A percentile compares a stretch with the other conserved stretches of the same genome.
Conservation (phyloP, 2,888 invertebrate genomes). For the Escarpia spicata region DNA sequence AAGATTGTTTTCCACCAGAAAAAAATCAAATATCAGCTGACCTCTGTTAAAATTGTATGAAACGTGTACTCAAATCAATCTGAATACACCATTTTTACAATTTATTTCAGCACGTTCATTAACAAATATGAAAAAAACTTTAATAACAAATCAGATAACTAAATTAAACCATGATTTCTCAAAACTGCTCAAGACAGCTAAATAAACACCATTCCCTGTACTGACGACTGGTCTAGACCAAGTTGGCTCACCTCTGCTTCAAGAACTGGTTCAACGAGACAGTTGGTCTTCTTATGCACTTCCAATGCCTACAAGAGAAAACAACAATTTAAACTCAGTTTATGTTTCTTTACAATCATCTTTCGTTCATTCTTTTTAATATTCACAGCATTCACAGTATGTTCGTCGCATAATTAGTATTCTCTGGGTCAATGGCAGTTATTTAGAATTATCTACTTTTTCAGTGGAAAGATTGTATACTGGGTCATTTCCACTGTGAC, state of each 20-base stretch:
- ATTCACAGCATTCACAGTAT: too few relatives aligned
- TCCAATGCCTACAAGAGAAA: conserved; percentile 44
- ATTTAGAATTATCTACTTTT: too few relatives aligned
- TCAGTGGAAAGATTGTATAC: too few relatives aligned
- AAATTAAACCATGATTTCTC: not conserved
- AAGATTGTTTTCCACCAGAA: too few relatives aligned
- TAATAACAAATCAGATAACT: not conserved
- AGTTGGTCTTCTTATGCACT: conserved; percentile 49
- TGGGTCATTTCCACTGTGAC: too few relatives aligned
- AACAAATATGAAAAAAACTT: not conserved
- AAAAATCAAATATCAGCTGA: not conserved
- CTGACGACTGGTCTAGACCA: not conserved
- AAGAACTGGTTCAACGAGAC: conserved; percentile 53
- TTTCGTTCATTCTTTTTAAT: too few relatives aligned
- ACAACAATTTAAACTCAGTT: not conserved
- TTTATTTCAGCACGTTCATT: not conserved
- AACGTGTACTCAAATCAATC: not conserved
- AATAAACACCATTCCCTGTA: not conserved
- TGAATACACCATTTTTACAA: too few relatives aligned
- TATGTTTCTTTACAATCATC: not conserved
- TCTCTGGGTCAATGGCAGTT: too few relatives aligned
- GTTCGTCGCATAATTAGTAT: too few relatives aligned
- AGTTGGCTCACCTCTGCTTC: conserved; percentile 46
- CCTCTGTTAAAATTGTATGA: not conserved
- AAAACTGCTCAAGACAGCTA: not conserved